phyloP scores from a whole-genome alignment of 2,113 vertebrate genomes.

The Chrysemys picta region DNA sequence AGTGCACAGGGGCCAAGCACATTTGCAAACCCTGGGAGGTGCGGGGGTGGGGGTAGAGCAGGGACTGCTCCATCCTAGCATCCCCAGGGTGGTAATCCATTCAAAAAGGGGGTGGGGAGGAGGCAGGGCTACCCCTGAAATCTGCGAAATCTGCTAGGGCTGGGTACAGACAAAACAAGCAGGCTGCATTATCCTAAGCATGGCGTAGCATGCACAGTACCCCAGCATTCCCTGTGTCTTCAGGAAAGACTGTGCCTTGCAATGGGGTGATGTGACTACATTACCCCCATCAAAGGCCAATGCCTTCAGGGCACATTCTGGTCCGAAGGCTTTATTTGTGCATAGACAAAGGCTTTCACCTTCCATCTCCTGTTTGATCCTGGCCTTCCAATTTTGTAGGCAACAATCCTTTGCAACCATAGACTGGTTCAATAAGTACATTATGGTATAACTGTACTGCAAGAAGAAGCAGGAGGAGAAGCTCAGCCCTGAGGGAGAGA shows the following conservation, averaged over 20 bases:
- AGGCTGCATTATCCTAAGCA: not conserved
- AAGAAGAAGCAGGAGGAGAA: not conserved
- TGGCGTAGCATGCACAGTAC: rapidly evolving
- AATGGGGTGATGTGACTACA: not conserved
- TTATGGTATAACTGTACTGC: conserved; percentile 21
- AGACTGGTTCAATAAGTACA: not conserved
- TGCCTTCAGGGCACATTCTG: not conserved
- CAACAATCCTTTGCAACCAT: not conserved
- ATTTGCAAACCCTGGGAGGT: not conserved
- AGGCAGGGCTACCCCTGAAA: not conserved
- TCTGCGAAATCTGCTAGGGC: not conserved
- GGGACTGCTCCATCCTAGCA: not conserved
- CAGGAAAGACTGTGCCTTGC: not conserved
- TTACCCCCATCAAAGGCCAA: not conserved
- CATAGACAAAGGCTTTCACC: not conserved
- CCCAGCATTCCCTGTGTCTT: not conserved
- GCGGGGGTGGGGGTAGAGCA: not conserved
- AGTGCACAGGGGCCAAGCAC: not conserved
- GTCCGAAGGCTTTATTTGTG: not conserved
- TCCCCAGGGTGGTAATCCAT: not conserved
- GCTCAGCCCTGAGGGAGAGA: conserved; percentile 47
- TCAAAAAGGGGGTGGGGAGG: not conserved
- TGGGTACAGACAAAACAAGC: not conserved
- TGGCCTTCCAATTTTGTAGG: not conserved
- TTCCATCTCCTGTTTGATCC: not conserved